Evolutionary conservation across 2,797 vertebrate genomes (phyloP).

Genomic region (Chaenodraco wilsoni): DNA sequence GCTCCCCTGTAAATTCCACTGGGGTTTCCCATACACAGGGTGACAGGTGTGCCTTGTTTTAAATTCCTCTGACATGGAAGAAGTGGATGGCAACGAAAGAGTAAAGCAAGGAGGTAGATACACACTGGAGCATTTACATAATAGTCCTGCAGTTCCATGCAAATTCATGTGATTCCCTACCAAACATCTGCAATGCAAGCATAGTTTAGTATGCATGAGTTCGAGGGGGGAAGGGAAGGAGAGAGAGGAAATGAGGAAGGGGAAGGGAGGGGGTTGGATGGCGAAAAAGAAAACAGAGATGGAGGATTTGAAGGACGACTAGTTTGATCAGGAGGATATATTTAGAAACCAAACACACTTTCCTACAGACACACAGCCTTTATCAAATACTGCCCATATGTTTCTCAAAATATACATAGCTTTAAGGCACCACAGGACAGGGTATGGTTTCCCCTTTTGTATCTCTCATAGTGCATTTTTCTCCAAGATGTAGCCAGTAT

Average conservation of each 20-base stretch:
- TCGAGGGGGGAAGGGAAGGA: conserved; percentile 29
- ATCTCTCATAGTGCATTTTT: not conserved
- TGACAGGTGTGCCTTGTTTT: conserved; percentile 52
- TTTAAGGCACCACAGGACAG: not conserved
- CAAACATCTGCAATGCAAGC: conserved; percentile 81
- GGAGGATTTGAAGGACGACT: conserved; percentile 57
- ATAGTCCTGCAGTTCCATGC: conserved; percentile 82
- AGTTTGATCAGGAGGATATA: conserved; percentile 54
- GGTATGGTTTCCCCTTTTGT: not conserved
- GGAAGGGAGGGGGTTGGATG: conserved; percentile 13
- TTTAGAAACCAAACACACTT: conserved; percentile 48
- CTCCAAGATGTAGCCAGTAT: conserved; percentile 18
- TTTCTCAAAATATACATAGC: not conserved
- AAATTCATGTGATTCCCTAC: conserved; percentile 81
- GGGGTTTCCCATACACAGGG: conserved; percentile 15
- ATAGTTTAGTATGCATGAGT: conserved; percentile 80
- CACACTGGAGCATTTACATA: conserved; percentile 78
- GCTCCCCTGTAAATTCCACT: not conserved
- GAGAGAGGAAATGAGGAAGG: conserved; percentile 46
- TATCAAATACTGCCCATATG: not conserved
- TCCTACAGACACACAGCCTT: not conserved
- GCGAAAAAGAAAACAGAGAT: conserved; percentile 54
- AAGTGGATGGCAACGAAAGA: conserved; percentile 44
- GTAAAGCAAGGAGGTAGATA: conserved; percentile 54
- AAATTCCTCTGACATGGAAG: conserved; percentile 47